Evolutionary conservation across 2,797 vertebrate genomes (phyloP).

Genomic region (Echeneis naucrates): DNA sequence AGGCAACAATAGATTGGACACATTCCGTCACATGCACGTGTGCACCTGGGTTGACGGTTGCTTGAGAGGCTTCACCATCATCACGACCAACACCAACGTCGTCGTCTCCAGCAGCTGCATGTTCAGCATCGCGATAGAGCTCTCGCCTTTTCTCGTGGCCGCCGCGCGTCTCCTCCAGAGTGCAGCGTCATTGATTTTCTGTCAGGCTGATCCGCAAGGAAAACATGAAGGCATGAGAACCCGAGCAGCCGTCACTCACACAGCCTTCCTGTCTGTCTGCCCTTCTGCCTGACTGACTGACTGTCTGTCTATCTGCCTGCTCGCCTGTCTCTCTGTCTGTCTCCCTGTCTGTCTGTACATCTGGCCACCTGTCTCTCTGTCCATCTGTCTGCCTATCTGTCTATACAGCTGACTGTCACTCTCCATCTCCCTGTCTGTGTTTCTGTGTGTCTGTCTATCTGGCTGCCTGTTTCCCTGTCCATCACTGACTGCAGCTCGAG

Average conservation of each 20-base stretch:
- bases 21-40: constrained; percentile 45
- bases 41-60: neutral
- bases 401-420: no score
- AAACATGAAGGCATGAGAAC: constrained; percentile 72
- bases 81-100: neutral
- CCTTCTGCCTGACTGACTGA: no score
- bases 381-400: no score
- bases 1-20: constrained; percentile 15
- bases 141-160: constrained; percentile 15
- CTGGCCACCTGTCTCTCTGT: no score
- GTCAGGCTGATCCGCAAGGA: constrained; percentile 71
- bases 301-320: constrained; percentile 2
- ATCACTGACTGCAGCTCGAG: constrained; percentile 25
- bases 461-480: neutral
- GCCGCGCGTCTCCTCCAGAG: constrained; percentile 54
- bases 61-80: constrained; percentile 1
- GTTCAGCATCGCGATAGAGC: neutral
- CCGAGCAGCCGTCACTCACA: constrained; percentile 62
- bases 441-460: constrained; percentile 2
- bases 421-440: constrained; percentile 7
- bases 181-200: constrained; percentile 79
- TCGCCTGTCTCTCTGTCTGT: neutral
- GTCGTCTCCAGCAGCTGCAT: neutral
- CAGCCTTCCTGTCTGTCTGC: constrained; percentile 5
- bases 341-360: neutral